Evolutionary conservation across 1,140 invertebrate genomes (phyloP).

Genomic region (Ladona fulva): DNA sequence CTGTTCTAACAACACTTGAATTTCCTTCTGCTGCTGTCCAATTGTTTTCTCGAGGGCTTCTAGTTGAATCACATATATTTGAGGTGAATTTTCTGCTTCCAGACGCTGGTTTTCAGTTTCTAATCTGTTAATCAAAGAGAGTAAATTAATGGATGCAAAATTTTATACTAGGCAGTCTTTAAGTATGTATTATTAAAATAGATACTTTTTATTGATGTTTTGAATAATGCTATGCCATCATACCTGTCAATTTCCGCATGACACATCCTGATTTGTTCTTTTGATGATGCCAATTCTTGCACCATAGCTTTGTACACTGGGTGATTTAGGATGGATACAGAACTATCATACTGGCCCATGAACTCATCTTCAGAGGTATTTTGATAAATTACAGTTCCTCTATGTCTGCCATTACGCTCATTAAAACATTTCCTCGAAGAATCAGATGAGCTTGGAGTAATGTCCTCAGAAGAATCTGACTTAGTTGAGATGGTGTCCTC

Average conservation of each 20-base stretch:
- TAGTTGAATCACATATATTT: constrained; percentile 21
- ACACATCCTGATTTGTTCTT: constrained; percentile 15
- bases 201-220: neutral
- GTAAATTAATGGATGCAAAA: no score
- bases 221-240: neutral
- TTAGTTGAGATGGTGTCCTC: neutral
- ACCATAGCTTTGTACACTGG: constrained; percentile 21
- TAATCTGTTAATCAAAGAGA: neutral
- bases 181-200: no score
- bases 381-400: neutral
- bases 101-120: constrained; percentile 20
- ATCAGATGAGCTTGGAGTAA: neutral
- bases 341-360: constrained; percentile 14
- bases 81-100: constrained; percentile 18
- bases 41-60: constrained; percentile 22
- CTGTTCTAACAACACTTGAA: constrained; percentile 11
- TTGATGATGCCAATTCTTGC: constrained; percentile 17
- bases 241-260: constrained; percentile 19
- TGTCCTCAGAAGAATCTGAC: neutral
- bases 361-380: constrained; percentile 1
- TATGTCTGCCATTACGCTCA: neutral
- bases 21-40: constrained; percentile 19
- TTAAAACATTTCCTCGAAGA: neutral
- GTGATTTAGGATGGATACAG: constrained; percentile 13
- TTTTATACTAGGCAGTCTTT: no score